These are phyloP conservation scores for Tragopan temminckii DNA, from an alignment of 2,797 vertebrate species.

Conservation along the genomic window DNA sequence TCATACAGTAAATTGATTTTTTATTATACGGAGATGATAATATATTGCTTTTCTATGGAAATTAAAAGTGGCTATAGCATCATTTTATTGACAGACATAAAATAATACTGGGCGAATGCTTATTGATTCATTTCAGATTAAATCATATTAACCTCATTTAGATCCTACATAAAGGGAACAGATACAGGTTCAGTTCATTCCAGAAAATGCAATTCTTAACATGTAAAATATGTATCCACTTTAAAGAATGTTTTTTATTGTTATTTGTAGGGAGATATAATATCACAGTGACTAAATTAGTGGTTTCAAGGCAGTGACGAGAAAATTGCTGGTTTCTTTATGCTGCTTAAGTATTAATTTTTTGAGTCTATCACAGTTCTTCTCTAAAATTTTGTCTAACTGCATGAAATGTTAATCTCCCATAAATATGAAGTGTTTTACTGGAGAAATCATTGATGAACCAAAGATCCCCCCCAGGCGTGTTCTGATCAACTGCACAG, in stretches of 20 bases:
- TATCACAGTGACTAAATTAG: slow-evolving; percentile 26
- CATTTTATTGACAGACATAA: not conserved
- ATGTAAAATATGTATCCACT: not conserved
- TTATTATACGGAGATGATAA: not conserved
- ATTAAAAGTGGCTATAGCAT: not conserved
- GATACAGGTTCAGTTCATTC: not conserved
- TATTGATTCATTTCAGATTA: not conserved
- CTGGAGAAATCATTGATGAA: not conserved
- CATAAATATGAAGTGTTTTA: not conserved
- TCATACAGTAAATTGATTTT: not conserved
- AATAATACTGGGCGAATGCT: not conserved
- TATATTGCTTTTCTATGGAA: not conserved
- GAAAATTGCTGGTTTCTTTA: slow-evolving; percentile 38
- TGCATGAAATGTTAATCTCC: not conserved
- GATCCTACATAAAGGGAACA: not conserved
- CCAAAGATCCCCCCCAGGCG: not conserved
- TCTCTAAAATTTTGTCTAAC: not conserved
- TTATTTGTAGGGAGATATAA: slow-evolving; percentile 25
- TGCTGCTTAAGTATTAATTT: not conserved
- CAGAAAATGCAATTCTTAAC: not conserved
- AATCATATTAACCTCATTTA: not conserved
- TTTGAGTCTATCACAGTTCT: not conserved
- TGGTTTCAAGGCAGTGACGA: slow-evolving; percentile 36
- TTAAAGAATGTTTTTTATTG: slow-evolving; percentile 2
- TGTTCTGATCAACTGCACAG: not conserved